A percentile compares a stretch with the other conserved stretches of the same genome.
Conservation (phyloP, 2,888 invertebrate genomes). For the Lasioglossum marginatum region DNA sequence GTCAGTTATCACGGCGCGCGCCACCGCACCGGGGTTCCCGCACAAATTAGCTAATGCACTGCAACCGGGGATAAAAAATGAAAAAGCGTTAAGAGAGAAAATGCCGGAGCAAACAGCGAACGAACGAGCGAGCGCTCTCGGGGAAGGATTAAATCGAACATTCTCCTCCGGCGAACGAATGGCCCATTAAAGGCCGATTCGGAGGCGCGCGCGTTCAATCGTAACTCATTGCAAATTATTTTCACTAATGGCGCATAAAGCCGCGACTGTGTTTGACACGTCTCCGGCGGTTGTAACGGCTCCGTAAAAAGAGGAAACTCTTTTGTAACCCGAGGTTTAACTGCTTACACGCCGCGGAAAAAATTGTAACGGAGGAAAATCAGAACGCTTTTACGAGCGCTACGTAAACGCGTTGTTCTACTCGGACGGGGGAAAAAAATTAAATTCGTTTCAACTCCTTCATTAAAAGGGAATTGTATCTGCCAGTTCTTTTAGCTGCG, state of each 20-base stretch:
- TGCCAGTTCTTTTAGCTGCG: not conserved
- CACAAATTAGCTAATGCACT: conserved; percentile 37
- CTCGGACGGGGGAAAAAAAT: not conserved
- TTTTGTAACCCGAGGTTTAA: conserved; percentile 2
- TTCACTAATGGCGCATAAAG: conserved; percentile 51
- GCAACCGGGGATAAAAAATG: not conserved
- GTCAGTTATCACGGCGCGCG: not conserved
- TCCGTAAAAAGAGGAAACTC: conserved; percentile 38
- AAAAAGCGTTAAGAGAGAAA: not conserved
- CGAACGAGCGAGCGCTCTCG: not conserved
- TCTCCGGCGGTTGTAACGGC: conserved; percentile 13
- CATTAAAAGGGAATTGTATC: not conserved
- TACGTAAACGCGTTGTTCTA: conserved; percentile 4
- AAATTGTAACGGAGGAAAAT: not conserved
- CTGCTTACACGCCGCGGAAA: not conserved
- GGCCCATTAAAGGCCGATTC: conserved; percentile 19
- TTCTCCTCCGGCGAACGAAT: conserved; percentile 14
- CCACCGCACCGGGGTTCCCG: not conserved
- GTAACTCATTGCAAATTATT: conserved; percentile 58
- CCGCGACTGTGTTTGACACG: conserved; percentile 41
- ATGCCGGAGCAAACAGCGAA: not conserved
- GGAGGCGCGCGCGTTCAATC: conserved; percentile 35
- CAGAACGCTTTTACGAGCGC: not conserved
- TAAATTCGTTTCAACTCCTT: not conserved
- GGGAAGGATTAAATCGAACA: conserved; percentile 31